phyloP scores from a whole-genome alignment of 2,888 invertebrate species.

The Orthonychiurus folsomi region DNA sequence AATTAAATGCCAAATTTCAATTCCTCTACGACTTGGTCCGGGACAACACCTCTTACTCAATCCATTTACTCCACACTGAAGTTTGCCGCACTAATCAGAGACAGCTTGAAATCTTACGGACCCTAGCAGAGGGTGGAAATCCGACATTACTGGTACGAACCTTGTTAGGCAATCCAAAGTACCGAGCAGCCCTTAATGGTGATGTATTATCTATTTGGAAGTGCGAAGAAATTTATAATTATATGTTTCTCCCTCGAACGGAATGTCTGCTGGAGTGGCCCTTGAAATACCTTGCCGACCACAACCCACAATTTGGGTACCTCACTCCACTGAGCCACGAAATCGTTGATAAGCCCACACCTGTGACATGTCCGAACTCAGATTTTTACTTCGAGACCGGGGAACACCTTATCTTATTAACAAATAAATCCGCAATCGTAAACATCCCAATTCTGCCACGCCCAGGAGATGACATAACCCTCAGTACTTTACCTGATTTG shows the following conservation, averaged over 20 bases:
- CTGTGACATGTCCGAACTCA: neutral
- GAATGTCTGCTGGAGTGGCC: neutral
- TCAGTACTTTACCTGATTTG: neutral
- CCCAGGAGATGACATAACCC: neutral
- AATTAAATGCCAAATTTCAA: neutral
- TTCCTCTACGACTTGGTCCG: constrained; percentile 7
- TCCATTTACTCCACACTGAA: neutral
- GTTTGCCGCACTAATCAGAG: neutral
- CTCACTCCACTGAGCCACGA: neutral
- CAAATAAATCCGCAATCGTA: neutral
- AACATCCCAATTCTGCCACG: constrained; percentile 1
- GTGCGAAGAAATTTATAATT: neutral
- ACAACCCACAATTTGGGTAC: neutral
- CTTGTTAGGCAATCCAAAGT: neutral
- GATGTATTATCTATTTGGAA: constrained; percentile 3
- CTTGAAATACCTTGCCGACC: neutral
- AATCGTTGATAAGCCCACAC: constrained; percentile 5
- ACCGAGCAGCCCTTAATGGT: neutral
- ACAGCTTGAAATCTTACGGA: neutral
- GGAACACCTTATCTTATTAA: neutral
- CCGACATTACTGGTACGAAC: neutral
- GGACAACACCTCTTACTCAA: neutral
- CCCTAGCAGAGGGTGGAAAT: neutral
- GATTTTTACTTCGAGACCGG: neutral
- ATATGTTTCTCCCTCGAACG: neutral